phyloP scores from a whole-genome alignment of 2,888 invertebrate genomes.

The Metopia argyrocephala region DNA sequence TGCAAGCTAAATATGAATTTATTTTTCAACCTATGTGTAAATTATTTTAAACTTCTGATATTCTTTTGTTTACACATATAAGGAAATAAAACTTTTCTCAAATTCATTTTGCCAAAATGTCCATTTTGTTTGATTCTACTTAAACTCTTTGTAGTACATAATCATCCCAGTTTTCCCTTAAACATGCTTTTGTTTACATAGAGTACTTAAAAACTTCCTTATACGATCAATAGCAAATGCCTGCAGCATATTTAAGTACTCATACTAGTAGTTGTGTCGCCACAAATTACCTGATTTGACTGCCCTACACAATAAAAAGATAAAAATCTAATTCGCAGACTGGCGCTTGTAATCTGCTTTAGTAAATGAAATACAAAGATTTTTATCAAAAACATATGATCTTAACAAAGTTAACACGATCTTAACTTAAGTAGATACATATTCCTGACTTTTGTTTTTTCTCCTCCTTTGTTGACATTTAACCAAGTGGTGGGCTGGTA shows the following conservation, averaged over 20 bases:
- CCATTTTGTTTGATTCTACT: no score
- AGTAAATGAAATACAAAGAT: slow-evolving; percentile 58
- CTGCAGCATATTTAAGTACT: neutral
- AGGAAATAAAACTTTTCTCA: no score
- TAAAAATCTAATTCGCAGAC: slow-evolving; percentile 62
- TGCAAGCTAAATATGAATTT: no score
- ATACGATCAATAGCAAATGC: neutral
- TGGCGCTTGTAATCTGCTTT: slow-evolving; percentile 59
- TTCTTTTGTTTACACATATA: no score
- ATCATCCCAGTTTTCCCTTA: neutral
- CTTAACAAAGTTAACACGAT: slow-evolving; percentile 65
- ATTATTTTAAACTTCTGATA: no score
- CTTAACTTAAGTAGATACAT: slow-evolving; percentile 57
- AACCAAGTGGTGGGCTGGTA: neutral
- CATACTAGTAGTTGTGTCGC: slow-evolving; percentile 6
- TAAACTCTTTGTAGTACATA: neutral
- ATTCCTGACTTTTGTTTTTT: neutral
- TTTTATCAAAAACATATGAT: slow-evolving; percentile 62
- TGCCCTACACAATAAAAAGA: slow-evolving; percentile 56
- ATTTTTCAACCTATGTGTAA: no score
- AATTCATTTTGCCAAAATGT: no score
- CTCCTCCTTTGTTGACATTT: neutral
- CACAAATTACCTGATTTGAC: slow-evolving; percentile 41
- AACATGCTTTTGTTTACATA: neutral
- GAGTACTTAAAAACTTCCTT: neutral